A percentile compares a stretch with the other conserved stretches of the same genome.
phyloP scores from a whole-genome alignment of 2,797 vertebrate species.

The Rhincodon typus region DNA sequence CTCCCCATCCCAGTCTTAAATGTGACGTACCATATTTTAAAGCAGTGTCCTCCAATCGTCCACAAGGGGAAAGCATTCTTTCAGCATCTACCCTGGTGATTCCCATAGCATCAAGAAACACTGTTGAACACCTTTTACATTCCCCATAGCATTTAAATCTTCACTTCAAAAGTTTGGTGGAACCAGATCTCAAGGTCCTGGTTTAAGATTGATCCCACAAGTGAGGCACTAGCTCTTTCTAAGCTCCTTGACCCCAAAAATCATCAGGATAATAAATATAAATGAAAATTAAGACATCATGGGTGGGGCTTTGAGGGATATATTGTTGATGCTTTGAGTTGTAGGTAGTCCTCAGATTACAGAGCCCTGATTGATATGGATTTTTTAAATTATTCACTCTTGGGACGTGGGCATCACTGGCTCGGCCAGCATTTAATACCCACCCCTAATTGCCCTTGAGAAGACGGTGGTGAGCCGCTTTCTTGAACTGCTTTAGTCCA shows the following conservation, averaged over 20 bases:
- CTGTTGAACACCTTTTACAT: not conserved
- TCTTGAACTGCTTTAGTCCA: no score
- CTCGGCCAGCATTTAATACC: no score
- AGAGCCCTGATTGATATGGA: not conserved
- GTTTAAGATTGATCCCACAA: not conserved
- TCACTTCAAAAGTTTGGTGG: not conserved
- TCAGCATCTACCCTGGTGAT: no score
- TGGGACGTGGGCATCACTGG: no score
- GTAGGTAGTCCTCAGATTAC: not conserved
- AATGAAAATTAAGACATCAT: not conserved
- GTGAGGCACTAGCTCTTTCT: not conserved
- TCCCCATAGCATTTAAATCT: not conserved
- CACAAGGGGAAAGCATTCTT: no score
- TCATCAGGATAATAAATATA: not conserved
- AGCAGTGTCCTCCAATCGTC: no score
- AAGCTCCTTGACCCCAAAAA: not conserved
- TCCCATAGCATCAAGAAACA: no score
- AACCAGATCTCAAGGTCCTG: not conserved
- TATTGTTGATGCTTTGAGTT: not conserved
- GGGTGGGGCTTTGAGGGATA: not conserved
- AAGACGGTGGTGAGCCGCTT: no score
- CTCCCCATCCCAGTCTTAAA: no score
- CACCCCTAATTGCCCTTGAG: no score
- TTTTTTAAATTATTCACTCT: no score
- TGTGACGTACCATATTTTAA: no score